Base-by-base conservation (phyloP, 2,113 vertebrate genomes). In the Xenopus borealis region DNA sequence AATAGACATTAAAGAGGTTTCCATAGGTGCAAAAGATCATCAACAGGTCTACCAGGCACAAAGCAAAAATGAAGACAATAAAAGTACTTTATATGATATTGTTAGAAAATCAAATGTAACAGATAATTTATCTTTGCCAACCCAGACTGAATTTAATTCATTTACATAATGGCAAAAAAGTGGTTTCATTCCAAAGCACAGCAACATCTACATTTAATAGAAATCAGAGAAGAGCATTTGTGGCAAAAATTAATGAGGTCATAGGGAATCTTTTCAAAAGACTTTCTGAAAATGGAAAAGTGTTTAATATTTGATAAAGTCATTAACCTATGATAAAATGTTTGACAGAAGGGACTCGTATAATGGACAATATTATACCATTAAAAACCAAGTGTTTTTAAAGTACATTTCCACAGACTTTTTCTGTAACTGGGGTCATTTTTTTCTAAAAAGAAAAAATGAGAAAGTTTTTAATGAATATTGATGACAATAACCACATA, bases 271-370 rank as follows among this genome's bases (percentile, higher is more conserved):
- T 55, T 55, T 55, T 90, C 86, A 83, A 79, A 33, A 83, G 78
- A 80, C 83, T 85, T 83, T 83, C 83, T 83, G 73, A 83, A 88
- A 90, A 89, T 72, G 40, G 84, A 88, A 88, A 80, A 79, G 73
- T 0, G 0, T 83, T 92, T 85, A 91, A 91, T 91, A 91, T 87
- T 93, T 92, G 88, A 93, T 87, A 82, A 69, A 82, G 88, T 88
- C 85, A 90, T 92, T 92, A 91, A 88, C 88, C 86, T 86, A 81
- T 87, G 81, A 86, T 82, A 75, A 53, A 55, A 50, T 53, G 53
- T 23, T 73, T 55, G 52, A 58, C 30, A 75, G 66, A 74, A 75
- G 85, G 77, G 33, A 73, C 85, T 80, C 81, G 62, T 65, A 75
- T 89, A 90, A 91, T 89, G 84, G 88, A 89, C 79, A 84, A 78